phyloP scores from a whole-genome alignment of 2,113 vertebrate species.

The Raja brachyura region DNA sequence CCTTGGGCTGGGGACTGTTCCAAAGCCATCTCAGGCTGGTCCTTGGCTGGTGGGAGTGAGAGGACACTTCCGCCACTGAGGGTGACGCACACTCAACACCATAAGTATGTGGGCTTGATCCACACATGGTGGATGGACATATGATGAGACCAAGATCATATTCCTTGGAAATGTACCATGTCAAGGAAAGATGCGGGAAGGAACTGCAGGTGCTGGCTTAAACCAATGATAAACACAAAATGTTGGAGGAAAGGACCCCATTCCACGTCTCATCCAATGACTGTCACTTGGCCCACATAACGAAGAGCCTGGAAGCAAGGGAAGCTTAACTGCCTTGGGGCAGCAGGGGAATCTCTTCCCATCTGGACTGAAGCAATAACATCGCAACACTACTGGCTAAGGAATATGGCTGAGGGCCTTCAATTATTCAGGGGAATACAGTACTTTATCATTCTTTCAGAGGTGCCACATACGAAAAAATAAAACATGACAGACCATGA shows the following conservation, averaged over 20 bases:
- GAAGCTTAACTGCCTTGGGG: neutral
- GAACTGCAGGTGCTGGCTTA: too few species aligned
- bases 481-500: slow-evolving; percentile 33
- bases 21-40: neutral
- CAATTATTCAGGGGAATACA: neutral
- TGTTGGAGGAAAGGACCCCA: neutral
- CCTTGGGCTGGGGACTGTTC: neutral
- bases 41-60: neutral
- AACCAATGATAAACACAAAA: too few species aligned
- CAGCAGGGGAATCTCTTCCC: neutral
- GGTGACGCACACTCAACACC: too few species aligned
- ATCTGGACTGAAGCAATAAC: neutral
- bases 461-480: slow-evolving; percentile 34
- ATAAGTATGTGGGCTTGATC: neutral
- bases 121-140: neutral
- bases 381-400: neutral
- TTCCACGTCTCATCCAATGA: too few species aligned
- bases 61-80: neutral
- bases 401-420: neutral
- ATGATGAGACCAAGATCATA: too few species aligned
- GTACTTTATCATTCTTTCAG: slow-evolving; percentile 22
- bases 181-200: too few species aligned
- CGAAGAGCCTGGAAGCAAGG: neutral
- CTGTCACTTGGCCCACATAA: neutral
- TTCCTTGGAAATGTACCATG: too few species aligned